Evolutionary conservation across 2,113 vertebrate genomes (phyloP).

Genomic region (Laterallus jamaicensis): DNA sequence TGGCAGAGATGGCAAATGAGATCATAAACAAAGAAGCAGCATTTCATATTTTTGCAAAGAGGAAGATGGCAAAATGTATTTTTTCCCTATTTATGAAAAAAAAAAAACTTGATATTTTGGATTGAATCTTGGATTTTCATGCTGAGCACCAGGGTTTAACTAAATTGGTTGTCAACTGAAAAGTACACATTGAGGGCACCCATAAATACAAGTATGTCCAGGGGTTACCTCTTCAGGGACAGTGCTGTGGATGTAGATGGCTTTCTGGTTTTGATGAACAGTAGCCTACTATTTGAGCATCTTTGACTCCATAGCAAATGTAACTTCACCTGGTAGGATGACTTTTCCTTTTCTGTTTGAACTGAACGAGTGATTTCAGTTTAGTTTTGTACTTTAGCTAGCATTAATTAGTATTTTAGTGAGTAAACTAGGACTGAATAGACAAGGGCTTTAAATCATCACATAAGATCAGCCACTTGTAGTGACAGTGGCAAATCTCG

Average conservation of each 20-base stretch:
- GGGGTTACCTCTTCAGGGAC: not conserved
- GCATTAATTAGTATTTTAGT: not conserved
- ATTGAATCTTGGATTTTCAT: not conserved
- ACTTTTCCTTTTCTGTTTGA: not conserved
- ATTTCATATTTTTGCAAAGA: not conserved
- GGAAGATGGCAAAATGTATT: not conserved
- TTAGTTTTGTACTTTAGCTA: not conserved
- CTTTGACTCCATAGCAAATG: not conserved
- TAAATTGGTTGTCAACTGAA: not conserved
- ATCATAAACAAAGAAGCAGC: not conserved
- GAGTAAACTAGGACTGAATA: not conserved
- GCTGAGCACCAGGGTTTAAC: not conserved
- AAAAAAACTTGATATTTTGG: not conserved
- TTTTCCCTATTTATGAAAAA: not conserved
- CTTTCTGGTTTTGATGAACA: not conserved
- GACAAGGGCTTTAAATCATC: not conserved
- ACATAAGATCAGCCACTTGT: not conserved
- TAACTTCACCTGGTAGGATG: not conserved
- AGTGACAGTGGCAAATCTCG: not conserved
- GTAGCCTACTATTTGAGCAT: not conserved
- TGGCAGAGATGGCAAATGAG: not conserved
- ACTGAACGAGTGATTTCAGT: not conserved
- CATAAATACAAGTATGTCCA: not conserved
- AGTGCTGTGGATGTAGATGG: accelerated
- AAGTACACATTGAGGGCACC: accelerated